Base-by-base conservation (phyloP, 2,113 vertebrate genomes). In the Heloderma charlesbogerti region DNA sequence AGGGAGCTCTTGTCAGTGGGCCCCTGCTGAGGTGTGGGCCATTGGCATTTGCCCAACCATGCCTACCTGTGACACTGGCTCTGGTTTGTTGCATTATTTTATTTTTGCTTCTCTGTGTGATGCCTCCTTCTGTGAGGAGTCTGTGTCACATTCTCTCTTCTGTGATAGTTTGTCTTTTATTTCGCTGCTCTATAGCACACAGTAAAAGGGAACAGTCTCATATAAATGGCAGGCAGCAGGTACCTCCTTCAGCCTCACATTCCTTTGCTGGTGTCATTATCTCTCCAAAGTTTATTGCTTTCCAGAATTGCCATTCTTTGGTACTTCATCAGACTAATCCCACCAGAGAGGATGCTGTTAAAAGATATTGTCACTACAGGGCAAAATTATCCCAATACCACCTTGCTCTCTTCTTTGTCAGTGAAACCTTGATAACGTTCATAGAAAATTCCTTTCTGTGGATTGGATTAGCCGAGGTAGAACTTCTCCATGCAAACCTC, bases 161-260 rank as follows among this genome's bases (percentile, higher is more conserved):
- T 94, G 93, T 91, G 90, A 79, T 43, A 54, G 93, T 96, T 96
- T 96, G 87, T 82, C 92, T 94, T 95, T 94, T 94, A 90, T 89
- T 71, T 80, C 91, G 80, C 74, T 82, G 63, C 0, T 89, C 81
- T 25, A 85, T 60, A 87, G 18, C 84, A 54, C 45, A 57, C 71
- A 82, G 54, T 92, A 87, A 86, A 93, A 95, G 95, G 87, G 66
- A 94, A 86, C 81, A 80, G 45, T 89, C 91, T 91, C n/a, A 84
- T 92, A 88, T 69, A 80, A 90, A 82, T 88, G 86, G 90, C 89
- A 94, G 89, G 89, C 84, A 85, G 78, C 89, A 86, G 79, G 43
- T 90, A 69, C 45, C 63, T 91, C 88, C 78, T 93, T 88, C 86
- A 93, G 88, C 86, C 72, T 60, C 88, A 85, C 2, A 0, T 87